phyloP scores from a whole-genome alignment of 2,888 invertebrate species.

The Stenichneumon culpator region DNA sequence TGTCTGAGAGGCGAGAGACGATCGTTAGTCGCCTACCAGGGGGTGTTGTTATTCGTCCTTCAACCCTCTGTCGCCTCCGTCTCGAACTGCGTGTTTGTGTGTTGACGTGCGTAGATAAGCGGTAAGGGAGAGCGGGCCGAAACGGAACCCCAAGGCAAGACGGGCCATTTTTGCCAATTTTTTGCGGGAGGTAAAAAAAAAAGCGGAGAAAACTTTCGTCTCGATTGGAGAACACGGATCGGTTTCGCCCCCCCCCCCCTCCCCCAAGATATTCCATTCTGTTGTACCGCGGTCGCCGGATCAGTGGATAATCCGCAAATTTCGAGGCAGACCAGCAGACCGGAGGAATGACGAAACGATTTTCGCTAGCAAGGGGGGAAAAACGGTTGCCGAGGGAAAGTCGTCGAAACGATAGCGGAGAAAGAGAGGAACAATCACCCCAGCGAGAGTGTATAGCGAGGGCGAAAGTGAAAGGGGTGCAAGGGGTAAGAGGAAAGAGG shows the following conservation, averaged over 20 bases:
- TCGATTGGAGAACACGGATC: not conserved
- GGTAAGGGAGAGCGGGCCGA: not conserved
- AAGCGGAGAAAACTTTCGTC: not conserved
- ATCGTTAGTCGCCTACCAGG: constrained; percentile 6
- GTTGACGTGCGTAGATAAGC: not conserved
- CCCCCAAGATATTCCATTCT: constrained; percentile 5
- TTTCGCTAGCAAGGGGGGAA: constrained; percentile 7
- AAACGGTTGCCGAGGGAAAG: constrained; percentile 48
- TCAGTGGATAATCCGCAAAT: constrained; percentile 25
- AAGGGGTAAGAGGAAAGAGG: constrained; percentile 60
- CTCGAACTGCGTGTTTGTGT: not conserved
- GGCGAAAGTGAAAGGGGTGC: constrained; percentile 25
- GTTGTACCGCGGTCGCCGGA: not conserved
- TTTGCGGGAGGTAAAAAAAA: not conserved
- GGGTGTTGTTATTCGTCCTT: constrained; percentile 31
- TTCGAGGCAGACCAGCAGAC: constrained; percentile 12
- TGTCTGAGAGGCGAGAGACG: constrained; percentile 29
- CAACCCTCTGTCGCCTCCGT: constrained; percentile 8
- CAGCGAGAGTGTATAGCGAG: constrained; percentile 47
- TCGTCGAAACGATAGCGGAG: constrained; percentile 41
- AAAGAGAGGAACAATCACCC: constrained; percentile 50
- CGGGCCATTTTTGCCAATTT: not conserved
- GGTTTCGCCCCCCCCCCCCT: not conserved
- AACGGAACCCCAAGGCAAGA: not conserved
- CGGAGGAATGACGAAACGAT: constrained; percentile 15